phyloP scores from a whole-genome alignment of 2,113 vertebrate genomes.

The Corythoichthys intestinalis region DNA sequence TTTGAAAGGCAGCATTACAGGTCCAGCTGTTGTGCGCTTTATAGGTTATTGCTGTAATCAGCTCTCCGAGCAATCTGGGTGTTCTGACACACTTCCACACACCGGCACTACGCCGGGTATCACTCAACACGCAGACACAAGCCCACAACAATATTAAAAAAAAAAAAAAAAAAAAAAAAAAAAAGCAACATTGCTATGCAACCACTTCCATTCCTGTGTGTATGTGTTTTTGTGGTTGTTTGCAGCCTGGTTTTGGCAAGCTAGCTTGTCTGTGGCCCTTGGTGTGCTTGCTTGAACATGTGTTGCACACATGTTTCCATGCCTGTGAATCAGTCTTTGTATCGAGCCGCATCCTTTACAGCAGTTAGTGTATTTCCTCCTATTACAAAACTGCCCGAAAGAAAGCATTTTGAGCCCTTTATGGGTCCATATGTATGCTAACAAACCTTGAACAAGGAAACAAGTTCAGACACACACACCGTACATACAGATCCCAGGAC shows the following conservation, averaged over 20 bases:
- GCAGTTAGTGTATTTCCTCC: slow-evolving; percentile 57
- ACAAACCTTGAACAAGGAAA: not conserved
- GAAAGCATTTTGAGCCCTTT: slow-evolving; percentile 30
- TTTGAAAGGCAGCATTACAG: slow-evolving; percentile 34
- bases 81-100: slow-evolving; percentile 63
- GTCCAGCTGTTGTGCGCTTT: slow-evolving; percentile 66
- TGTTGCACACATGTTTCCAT: slow-evolving; percentile 70
- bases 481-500: slow-evolving; percentile 30
- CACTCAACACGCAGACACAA: slow-evolving; percentile 34
- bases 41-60: slow-evolving; percentile 66
- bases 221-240: slow-evolving; percentile 41
- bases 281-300: slow-evolving; percentile 54
- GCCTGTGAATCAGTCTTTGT: slow-evolving; percentile 65
- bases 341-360: slow-evolving; percentile 58
- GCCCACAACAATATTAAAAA: slow-evolving; percentile 16
- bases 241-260: slow-evolving; percentile 53
- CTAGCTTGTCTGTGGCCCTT: slow-evolving; percentile 48
- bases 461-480: slow-evolving; percentile 6
- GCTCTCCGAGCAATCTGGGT: slow-evolving; percentile 63
- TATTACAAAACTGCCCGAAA: slow-evolving; percentile 35
- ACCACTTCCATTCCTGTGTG: slow-evolving; percentile 12
- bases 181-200: slow-evolving; percentile 13
- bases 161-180: slow-evolving; percentile 9
- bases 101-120: slow-evolving; percentile 50
- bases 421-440: not conserved